Evolutionary conservation across 2,888 invertebrate genomes (phyloP).

Genomic region (Sesia apiformis): DNA sequence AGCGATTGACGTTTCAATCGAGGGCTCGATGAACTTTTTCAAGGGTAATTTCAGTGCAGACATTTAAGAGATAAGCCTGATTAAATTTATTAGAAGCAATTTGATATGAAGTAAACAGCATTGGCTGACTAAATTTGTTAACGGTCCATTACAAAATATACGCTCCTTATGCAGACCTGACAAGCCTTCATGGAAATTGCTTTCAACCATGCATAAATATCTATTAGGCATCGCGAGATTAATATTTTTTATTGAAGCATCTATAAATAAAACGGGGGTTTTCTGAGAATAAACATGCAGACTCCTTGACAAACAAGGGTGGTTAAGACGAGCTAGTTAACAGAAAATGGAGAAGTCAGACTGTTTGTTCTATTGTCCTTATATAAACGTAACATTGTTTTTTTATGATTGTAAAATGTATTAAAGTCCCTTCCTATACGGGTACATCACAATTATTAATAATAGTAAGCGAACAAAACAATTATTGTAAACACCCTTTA

Average conservation of each 20-base stretch:
- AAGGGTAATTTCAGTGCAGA: not conserved
- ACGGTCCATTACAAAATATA: conserved; percentile 40
- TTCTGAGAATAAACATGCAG: conserved; percentile 13
- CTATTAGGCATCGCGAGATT: conserved; percentile 62
- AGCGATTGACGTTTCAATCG: conserved; percentile 20
- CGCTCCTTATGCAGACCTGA: conserved; percentile 18
- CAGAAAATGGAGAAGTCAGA: conserved; percentile 32
- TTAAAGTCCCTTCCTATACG: conserved; percentile 7
- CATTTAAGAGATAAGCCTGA: not conserved
- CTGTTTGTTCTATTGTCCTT: conserved; percentile 27
- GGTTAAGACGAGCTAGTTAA: conserved; percentile 31
- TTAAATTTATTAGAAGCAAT: conserved; percentile 13
- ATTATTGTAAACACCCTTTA: conserved; percentile 20
- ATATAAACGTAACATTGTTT: conserved; percentile 8
- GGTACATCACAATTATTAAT: not conserved
- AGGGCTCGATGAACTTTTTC: not conserved
- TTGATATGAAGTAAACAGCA: conserved; percentile 48
- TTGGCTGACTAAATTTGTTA: conserved; percentile 46
- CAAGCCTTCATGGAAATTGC: conserved; percentile 53
- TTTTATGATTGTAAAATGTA: not conserved
- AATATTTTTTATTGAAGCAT: conserved; percentile 59
- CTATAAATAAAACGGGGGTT: conserved; percentile 40
- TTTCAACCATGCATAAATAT: conserved; percentile 68
- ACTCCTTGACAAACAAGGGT: conserved; percentile 61
- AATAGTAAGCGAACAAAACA: not conserved